A percentile compares a stretch with the other conserved stretches of the same genome.
Conservation (phyloP, 2,113 vertebrate genomes). For the Myrmecobius fasciatus region DNA sequence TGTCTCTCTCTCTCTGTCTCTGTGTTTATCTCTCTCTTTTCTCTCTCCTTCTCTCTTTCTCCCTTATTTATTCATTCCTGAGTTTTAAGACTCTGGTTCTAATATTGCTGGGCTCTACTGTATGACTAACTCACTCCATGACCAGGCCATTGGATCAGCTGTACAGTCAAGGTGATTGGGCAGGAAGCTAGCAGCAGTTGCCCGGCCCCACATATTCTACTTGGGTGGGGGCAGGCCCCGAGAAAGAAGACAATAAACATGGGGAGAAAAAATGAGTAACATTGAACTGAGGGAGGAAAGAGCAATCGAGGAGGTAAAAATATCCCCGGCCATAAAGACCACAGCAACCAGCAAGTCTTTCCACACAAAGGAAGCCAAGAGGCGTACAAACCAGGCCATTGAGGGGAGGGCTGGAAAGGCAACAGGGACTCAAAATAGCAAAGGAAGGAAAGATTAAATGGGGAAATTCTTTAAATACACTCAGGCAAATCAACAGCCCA, state of each 20-base stretch:
- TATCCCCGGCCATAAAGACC: slow-evolving; percentile 15
- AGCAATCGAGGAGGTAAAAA: slow-evolving; percentile 61
- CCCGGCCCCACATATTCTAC: not conserved
- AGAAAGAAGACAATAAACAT: slow-evolving; percentile 39
- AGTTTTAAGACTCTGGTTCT: not conserved
- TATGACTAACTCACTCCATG: rapidly evolving
- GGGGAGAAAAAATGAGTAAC: slow-evolving; percentile 14
- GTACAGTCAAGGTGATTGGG: not conserved
- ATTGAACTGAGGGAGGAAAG: not conserved
- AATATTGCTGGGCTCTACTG: not conserved
- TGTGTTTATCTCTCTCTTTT: too few relatives aligned
- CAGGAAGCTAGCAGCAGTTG: slow-evolving; percentile 21
- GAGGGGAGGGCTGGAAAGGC: slow-evolving; percentile 52
- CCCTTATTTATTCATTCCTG: not conserved
- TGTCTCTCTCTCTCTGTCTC: not conserved
- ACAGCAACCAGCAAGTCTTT: slow-evolving; percentile 43
- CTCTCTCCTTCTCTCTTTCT: not conserved
- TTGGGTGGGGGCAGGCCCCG: not conserved
- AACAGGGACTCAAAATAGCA: slow-evolving; percentile 74
- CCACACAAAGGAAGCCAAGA: slow-evolving; percentile 46
- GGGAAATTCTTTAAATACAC: slow-evolving; percentile 76
- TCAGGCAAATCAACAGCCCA: slow-evolving; percentile 52
- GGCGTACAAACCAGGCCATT: slow-evolving; percentile 6
- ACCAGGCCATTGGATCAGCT: not conserved
- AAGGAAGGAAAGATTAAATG: slow-evolving; percentile 76